Conservation (phyloP, 1,140 invertebrate genomes). For the Tetranychus urticae region DNA sequence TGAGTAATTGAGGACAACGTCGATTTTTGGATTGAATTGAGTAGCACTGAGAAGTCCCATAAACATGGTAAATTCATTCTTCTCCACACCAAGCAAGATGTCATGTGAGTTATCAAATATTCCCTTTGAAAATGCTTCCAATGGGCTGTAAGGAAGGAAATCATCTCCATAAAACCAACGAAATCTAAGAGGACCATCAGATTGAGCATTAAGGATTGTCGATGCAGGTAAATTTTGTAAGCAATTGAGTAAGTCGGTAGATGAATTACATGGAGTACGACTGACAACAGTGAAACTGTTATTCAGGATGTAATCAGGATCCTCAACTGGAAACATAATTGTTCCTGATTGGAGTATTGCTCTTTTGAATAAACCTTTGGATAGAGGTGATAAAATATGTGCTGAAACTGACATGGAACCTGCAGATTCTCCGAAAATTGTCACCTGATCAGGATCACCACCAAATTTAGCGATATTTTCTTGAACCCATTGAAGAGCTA, state of each 20-base stretch:
- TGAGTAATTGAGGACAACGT: neutral
- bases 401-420: conserved; percentile 19
- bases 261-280: neutral
- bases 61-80: neutral
- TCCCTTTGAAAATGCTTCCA: neutral
- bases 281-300: neutral
- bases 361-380: conserved; percentile 14
- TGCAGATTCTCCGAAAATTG: neutral
- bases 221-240: neutral
- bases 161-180: neutral
- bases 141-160: neutral
- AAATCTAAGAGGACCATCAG: neutral
- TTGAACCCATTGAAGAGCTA: conserved; percentile 42
- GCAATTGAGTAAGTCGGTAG: neutral
- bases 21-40: neutral
- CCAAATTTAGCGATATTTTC: conserved; percentile 63
- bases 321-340: neutral
- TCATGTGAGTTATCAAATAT: neutral
- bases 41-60: neutral
- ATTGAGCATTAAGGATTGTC: neutral
- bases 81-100: neutral
- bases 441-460: conserved; percentile 38
- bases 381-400: conserved; percentile 30
- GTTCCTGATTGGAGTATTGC: conserved; percentile 11
- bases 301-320: neutral